Base-by-base conservation (phyloP, 2,888 invertebrate species). In the Drosophila maculinotata region DNA sequence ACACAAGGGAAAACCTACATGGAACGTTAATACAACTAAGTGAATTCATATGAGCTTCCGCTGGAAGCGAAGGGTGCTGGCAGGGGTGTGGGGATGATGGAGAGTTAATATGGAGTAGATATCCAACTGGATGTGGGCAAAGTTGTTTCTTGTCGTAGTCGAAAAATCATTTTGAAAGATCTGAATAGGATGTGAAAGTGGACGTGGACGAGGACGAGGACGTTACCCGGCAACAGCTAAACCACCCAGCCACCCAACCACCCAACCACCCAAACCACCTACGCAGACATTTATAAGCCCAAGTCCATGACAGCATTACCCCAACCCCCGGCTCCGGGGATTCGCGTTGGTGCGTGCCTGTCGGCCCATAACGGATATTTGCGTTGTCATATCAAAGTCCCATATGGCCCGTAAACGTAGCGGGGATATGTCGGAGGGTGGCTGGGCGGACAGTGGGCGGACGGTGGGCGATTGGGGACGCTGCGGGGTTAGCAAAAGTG, bases 321-420 rank as follows among this genome's bases (percentile, higher is more conserved):
- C 30, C 38, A 9, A 25, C 12, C n/a, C 20, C 20, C 9, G 28
- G 17, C 31, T 12, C n/a, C 8, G 35, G 25, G 48, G 64, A 70
- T 65, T 65, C 71, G 65, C 56, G 35, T 57, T 70, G 82, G 82
- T 87, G 85, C 85, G 87, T 82, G 81, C 75, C 69, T 71, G 69
- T 74, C 68, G 87, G 71, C 69, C 81, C 88, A 86, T 72, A 83
- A 76, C 88, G 83, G 83, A 83, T 86, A 83, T 83, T 90, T 90
- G 88, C 88, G 87, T 86, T 90, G 89, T 89, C 90, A 89, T 89
- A 90, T 89, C 90, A 89, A 83, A 89, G 88, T 90, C 91, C 90
- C 91, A 91, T 90, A 90, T 91, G 90, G 87, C 89, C 89, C 88
- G 90, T 91, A 90, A 89, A 89, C 79, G 83, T 31, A 53, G 30